Conservation (phyloP, 1,140 invertebrate genomes). For the Heliconius hermathena region DNA sequence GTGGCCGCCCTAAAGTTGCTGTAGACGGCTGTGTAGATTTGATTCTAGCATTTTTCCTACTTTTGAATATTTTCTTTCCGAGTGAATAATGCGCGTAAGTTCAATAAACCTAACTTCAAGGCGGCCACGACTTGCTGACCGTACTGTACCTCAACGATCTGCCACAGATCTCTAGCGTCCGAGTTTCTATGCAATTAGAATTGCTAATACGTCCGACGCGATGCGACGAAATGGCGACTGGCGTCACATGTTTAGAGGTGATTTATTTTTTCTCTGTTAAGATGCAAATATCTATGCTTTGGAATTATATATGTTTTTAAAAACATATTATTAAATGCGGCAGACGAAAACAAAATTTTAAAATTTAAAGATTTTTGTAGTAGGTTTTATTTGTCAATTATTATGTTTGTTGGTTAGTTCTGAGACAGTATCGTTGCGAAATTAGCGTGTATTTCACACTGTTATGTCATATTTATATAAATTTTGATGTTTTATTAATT, state of each 20-base stretch:
- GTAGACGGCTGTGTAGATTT: too few relatives aligned
- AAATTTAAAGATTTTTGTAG: not conserved
- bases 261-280: conserved; percentile 1
- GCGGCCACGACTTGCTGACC: too few relatives aligned
- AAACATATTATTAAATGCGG: not conserved
- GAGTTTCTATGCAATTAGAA: conserved; percentile 33
- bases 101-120: too few relatives aligned
- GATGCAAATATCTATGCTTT: not conserved
- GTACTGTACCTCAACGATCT: not conserved
- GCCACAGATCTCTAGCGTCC: conserved; percentile 20
- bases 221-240: conserved; percentile 26
- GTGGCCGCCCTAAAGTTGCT: too few relatives aligned
- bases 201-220: conserved; percentile 28
- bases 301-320: not conserved
- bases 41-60: too few relatives aligned
- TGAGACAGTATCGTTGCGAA: too few relatives aligned
- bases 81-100: too few relatives aligned
- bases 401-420: too few relatives aligned
- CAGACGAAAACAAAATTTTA: not conserved
- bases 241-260: conserved; percentile 13
- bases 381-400: not conserved
- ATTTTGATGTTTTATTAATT: too few relatives aligned
- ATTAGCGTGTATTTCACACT: too few relatives aligned
- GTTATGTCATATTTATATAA: too few relatives aligned
- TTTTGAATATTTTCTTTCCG: too few relatives aligned